Conservation (phyloP, 2,888 invertebrate genomes). For the Frankliniella fusca region DNA sequence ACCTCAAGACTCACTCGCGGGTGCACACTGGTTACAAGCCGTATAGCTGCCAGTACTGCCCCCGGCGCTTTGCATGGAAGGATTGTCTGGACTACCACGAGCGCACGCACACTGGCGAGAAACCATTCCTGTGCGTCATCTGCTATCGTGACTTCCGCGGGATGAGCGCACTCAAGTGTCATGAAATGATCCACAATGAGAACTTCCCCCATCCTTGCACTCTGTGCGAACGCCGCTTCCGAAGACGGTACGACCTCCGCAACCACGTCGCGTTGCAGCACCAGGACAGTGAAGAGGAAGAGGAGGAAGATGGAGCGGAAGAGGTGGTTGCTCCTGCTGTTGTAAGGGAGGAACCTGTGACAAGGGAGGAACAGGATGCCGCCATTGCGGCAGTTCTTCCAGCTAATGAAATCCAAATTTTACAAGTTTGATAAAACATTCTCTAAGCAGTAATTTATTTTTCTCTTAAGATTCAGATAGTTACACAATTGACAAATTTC, state of each 20-base stretch:
- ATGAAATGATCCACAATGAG: constrained; percentile 2
- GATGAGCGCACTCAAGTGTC: neutral
- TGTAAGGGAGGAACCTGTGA: neutral
- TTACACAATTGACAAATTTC: too few relatives aligned
- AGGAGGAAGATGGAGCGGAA: neutral
- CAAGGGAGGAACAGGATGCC: neutral
- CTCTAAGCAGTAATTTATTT: too few relatives aligned
- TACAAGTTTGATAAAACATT: too few relatives aligned
- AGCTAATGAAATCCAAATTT: too few relatives aligned
- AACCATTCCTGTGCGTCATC: neutral
- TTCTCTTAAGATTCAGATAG: too few relatives aligned
- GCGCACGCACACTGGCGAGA: neutral
- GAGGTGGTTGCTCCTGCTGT: too few relatives aligned
- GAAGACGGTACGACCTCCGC: neutral
- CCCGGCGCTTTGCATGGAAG: neutral
- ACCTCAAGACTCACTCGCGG: neutral
- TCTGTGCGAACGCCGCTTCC: neutral
- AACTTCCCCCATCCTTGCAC: neutral
- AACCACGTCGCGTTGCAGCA: neutral
- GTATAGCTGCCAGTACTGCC: neutral
- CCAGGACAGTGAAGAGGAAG: neutral
- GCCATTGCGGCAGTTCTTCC: neutral
- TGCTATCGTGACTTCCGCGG: neutral
- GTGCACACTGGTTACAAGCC: neutral
- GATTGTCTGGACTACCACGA: neutral